Percentiles rank a stretch among this genome's conserved stretches.
phyloP scores from a whole-genome alignment of 2,888 invertebrate genomes.

The Parasteatoda lunata region DNA sequence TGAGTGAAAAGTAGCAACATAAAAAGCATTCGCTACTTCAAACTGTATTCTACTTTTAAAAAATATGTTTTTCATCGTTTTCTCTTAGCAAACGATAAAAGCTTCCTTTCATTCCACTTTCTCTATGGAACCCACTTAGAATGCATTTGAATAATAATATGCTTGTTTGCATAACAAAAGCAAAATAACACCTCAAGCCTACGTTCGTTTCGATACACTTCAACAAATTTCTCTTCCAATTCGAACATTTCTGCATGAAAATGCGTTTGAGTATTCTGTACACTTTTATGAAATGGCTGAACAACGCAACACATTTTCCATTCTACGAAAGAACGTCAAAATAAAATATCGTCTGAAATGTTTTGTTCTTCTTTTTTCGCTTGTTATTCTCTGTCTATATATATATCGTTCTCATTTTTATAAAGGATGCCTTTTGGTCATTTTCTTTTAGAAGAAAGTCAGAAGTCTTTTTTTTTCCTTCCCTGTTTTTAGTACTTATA shows the following conservation, averaged over 20 bases:
- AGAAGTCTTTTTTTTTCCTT: not conserved
- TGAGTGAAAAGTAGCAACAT: too few relatives aligned
- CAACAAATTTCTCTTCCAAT: slow-evolving; percentile 39
- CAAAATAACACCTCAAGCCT: slow-evolving; percentile 20
- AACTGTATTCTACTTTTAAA: not conserved
- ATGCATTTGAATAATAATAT: slow-evolving; percentile 53
- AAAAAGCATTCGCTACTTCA: too few relatives aligned
- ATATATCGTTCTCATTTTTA: slow-evolving; percentile 41
- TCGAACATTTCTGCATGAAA: slow-evolving; percentile 27
- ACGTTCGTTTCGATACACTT: slow-evolving; percentile 24
- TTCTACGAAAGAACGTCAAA: slow-evolving; percentile 16
- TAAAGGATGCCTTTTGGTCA: slow-evolving; percentile 51
- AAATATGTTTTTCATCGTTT: not conserved
- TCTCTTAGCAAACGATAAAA: slow-evolving; percentile 20
- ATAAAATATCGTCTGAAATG: slow-evolving; percentile 26
- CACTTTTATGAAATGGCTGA: not conserved
- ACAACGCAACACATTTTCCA: not conserved
- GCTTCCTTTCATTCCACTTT: slow-evolving; percentile 27
- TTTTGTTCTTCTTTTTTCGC: slow-evolving; percentile 10
- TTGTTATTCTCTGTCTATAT: slow-evolving; percentile 22
- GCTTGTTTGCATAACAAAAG: slow-evolving; percentile 42
- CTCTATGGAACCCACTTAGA: slow-evolving; percentile 42
- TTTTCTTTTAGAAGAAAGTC: slow-evolving; percentile 14
- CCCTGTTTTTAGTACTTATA: not conserved
- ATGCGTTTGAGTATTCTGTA: slow-evolving; percentile 27